Evolutionary conservation across 2,797 vertebrate species (phyloP), one percentile per base, ranked within the genome.

Genomic region (Meda fulgida): DNA sequence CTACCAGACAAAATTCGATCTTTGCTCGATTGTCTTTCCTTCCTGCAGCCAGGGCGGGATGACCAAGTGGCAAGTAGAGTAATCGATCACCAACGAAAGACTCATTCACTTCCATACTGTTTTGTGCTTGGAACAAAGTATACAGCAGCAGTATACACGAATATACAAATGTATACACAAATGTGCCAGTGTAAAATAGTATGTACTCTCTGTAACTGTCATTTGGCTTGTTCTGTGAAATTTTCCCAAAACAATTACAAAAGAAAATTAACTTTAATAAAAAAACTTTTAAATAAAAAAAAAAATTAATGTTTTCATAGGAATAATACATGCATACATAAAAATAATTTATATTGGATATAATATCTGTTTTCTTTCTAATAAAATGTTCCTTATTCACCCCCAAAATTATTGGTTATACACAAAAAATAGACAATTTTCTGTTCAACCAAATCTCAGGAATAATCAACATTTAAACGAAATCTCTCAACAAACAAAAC

Each of bases 21-120:
- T 0, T 87, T 38, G 79, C 0, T 93, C 40, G 89, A 89, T 86
- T 92, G 38, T 6, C 23, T 55, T 43, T 10, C 9, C 26, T 84
- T 14, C 19, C 18, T 23, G 5, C 46, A 48, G 46, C 11, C 6
- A 16, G 6, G 0, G 10, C 9, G n/a, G 65, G 13, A 16, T 34
- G 60, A 26, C 11, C 55, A 34, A 51, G 43, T 23, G 46, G 34
- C 34, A 58, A 26, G 16, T 5, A 58, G 80, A 86, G 9, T 60
- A 58, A 81, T 86, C 80, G 80, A 86, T 77, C n/a, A n/a, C 23
- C 9, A 66, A 58, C 3, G 3, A 43, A 43, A 43, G 40, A 40
- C n/a, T 53, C 19, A 23, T 21, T 58, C 21, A n/a, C 8, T 9
- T 10, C 53, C 8, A 23, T 58, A 23, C 21, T 10, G 21, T 58